Base-by-base conservation (phyloP, 2,113 vertebrate species). In the Peromyscus californicus region DNA sequence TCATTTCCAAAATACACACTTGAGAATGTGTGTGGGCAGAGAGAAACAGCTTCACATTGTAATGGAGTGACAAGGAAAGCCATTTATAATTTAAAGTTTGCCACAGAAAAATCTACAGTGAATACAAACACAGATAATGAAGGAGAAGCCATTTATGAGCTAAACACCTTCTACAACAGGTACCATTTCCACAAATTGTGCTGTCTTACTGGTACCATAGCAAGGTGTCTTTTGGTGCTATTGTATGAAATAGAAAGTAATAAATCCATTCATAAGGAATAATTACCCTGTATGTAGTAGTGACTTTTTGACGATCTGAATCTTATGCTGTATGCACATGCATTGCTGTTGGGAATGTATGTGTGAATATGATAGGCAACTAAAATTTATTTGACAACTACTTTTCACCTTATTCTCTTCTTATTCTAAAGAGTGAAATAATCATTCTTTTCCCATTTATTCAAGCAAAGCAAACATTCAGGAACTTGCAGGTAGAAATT, bases 1-100 rank as follows among this genome's bases (percentile, higher is more conserved):
- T 95, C 33, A 91, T 94, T 97, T 96, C 91, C 42, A 96, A 95
- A 94, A 94, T 92, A 97, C 8, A 93, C 42, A 89, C 72, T 69
- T 1, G 0, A 97, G 78, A 96, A 97, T 93, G 75, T 93, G 42
- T 96, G 67, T 94, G 51, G 79, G 57, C 86, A 93, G 61, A 87
- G 54, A 94, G 61, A 90, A 97, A 84, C 84, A 96, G 15, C 42
- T 67, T 59, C 45, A 65, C 42, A 63, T 85, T 95, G 48, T 82
- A 96, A 22, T 2, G 17, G 0, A 74, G 63, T 87, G 91, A 94
- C 89, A 93, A 93, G 16, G 65, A 87, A 96, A 94, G 21, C 11
- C n/a, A 76, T n/a, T 65, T 75, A 54, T 69, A 51, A 78, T 80
- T 87, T 95, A 59, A 83, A 89, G 26, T 95, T 97, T 88, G 24